A percentile compares a stretch with the other conserved stretches of the same genome.
phyloP scores from a whole-genome alignment of 2,888 invertebrate species.

The Cenopis cana region DNA sequence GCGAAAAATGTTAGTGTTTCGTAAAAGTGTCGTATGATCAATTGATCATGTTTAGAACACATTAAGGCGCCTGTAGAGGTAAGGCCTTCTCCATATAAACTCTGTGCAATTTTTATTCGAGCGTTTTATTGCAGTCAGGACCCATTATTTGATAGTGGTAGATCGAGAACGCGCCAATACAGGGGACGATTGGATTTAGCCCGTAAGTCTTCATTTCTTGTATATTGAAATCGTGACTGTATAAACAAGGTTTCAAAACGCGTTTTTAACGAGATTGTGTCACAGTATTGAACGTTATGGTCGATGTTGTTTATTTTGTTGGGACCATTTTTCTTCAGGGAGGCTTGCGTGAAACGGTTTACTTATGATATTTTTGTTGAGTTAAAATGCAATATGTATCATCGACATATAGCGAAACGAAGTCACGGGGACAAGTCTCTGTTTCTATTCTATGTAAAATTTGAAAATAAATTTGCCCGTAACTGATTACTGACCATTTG shows the following conservation, averaged over 20 bases:
- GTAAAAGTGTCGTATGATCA: too few relatives aligned
- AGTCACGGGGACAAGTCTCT: too few relatives aligned
- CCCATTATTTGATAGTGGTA: conserved; percentile 62
- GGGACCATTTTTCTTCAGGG: not conserved
- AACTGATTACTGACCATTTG: too few relatives aligned
- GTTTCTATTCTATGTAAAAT: too few relatives aligned
- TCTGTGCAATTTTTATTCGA: conserved; percentile 58
- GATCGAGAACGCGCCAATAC: conserved; percentile 59
- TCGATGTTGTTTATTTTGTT: not conserved
- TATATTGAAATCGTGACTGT: conserved; percentile 76
- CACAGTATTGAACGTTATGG: conserved; percentile 27
- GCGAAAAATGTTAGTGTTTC: too few relatives aligned
- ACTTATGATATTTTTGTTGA: too few relatives aligned
- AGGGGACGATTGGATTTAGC: conserved; percentile 57
- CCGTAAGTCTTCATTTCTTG: conserved; percentile 65
- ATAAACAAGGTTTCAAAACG: conserved; percentile 56
- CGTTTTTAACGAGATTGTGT: conserved; percentile 47
- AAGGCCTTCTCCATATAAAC: too few relatives aligned
- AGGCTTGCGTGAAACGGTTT: not conserved
- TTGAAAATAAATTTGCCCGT: too few relatives aligned
- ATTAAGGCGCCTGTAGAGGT: too few relatives aligned
- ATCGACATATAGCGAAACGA: not conserved
- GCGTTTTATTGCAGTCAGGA: conserved; percentile 61
- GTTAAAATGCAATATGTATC: too few relatives aligned
- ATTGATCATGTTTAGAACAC: too few relatives aligned